phyloP scores from a whole-genome alignment of 2,797 vertebrate species.

The Lutra lutra region DNA sequence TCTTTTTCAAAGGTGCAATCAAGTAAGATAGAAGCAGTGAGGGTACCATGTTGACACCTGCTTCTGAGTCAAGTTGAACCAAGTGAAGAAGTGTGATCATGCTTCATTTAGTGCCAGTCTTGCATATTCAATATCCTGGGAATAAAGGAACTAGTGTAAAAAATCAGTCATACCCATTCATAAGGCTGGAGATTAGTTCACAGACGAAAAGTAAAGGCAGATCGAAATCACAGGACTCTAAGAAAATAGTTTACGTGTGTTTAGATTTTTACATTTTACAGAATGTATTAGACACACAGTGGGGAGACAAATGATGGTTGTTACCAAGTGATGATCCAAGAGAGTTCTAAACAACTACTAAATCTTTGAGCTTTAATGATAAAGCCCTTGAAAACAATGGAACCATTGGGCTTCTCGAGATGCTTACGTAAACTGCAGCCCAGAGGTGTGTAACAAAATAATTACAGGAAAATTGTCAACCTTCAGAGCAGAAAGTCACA shows the following conservation, averaged over 20 bases:
- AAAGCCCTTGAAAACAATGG: background rate
- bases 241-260: background rate
- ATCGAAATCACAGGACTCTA: background rate
- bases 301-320: background rate
- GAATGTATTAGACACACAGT: background rate
- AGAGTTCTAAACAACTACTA: background rate
- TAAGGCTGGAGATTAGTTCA: background rate
- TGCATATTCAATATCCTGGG: background rate
- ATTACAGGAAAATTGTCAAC: background rate
- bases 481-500: background rate
- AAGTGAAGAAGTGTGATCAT: background rate
- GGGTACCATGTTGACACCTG: background rate
- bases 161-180: background rate
- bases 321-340: background rate
- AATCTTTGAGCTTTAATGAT: background rate
- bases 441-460: background rate
- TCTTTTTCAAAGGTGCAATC: constrained; percentile 19
- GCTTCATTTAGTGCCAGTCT: background rate
- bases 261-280: background rate
- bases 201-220: constrained; percentile 21
- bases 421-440: background rate
- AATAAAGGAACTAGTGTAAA: background rate
- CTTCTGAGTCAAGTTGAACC: background rate
- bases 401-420: background rate
- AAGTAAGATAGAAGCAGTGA: background rate